Evolutionary conservation across 2,888 invertebrate species (phyloP).

Genomic region (Ormyrus pomaceus): DNA sequence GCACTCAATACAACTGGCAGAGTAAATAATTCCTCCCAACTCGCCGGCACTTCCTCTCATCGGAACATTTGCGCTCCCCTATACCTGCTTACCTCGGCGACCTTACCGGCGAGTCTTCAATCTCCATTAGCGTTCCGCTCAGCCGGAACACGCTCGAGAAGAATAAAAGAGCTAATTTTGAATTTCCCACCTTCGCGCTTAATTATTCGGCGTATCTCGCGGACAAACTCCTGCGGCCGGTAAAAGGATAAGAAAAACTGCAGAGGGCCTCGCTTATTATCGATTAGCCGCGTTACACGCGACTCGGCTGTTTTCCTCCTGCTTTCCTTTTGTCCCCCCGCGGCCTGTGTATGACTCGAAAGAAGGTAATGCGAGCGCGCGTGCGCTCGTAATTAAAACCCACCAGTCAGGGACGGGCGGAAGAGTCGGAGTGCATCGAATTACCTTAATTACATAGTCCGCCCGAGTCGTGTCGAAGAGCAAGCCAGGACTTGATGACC

Average conservation of each 20-base stretch:
- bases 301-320: background rate
- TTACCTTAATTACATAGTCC: conserved; percentile 33
- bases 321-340: background rate
- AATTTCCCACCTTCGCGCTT: background rate
- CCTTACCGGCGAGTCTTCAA: conserved; percentile 8
- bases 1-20: no score
- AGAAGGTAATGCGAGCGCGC: background rate
- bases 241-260: background rate
- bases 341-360: background rate
- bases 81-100: background rate
- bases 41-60: background rate
- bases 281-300: conserved; percentile 28
- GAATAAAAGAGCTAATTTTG: conserved; percentile 23
- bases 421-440: conserved; percentile 26
- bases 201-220: no score
- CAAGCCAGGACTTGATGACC: background rate
- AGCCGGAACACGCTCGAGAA: background rate
- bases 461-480: background rate
- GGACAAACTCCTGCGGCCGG: no score
- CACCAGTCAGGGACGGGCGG: background rate
- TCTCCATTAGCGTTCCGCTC: conserved; percentile 25
- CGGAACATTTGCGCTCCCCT: background rate
- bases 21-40: background rate
- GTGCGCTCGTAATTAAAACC: conserved; percentile 47
- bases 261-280: conserved; percentile 13